Evolutionary conservation across 2,888 invertebrate genomes (phyloP).

Genomic region (Andrena bucephala): DNA sequence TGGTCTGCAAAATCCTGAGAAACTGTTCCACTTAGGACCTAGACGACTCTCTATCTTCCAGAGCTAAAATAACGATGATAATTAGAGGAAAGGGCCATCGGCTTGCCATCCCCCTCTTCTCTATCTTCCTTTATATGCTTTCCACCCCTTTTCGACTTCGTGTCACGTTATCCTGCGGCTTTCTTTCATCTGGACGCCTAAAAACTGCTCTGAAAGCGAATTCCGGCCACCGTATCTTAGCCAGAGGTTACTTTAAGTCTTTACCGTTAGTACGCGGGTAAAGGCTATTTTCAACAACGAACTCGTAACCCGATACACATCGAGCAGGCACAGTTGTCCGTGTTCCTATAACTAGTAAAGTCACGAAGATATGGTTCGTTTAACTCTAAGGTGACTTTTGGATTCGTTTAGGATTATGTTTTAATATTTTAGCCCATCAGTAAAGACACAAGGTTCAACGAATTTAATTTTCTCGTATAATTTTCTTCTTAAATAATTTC

Average conservation of each 20-base stretch:
- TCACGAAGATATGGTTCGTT: conserved; percentile 23
- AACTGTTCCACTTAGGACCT: conserved; percentile 37
- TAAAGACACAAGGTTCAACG: too few species aligned
- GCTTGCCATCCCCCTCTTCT: conserved; percentile 1
- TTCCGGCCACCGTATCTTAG: conserved; percentile 37
- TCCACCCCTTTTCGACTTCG: neutral
- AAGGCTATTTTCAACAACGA: conserved; percentile 78
- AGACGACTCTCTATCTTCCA: conserved; percentile 38
- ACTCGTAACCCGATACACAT: conserved; percentile 77
- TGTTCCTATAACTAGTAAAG: conserved; percentile 46
- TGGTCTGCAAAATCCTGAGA: conserved; percentile 28
- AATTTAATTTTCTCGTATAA: too few species aligned
- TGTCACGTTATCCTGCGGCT: conserved; percentile 42
- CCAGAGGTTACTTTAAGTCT: conserved; percentile 71
- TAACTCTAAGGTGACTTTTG: neutral
- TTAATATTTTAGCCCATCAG: too few species aligned
- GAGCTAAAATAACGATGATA: conserved; percentile 62
- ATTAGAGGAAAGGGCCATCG: conserved; percentile 43
- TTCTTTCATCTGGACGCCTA: conserved; percentile 42
- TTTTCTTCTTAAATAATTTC: too few species aligned
- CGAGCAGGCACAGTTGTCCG: conserved; percentile 55
- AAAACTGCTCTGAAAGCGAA: conserved; percentile 39
- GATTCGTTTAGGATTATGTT: neutral
- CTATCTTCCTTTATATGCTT: neutral
- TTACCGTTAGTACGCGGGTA: conserved; percentile 66